These are phyloP conservation scores for Cryptomyrus ogoouensis DNA, from an alignment of 2,113 vertebrate species.

Conservation along the genomic window DNA sequence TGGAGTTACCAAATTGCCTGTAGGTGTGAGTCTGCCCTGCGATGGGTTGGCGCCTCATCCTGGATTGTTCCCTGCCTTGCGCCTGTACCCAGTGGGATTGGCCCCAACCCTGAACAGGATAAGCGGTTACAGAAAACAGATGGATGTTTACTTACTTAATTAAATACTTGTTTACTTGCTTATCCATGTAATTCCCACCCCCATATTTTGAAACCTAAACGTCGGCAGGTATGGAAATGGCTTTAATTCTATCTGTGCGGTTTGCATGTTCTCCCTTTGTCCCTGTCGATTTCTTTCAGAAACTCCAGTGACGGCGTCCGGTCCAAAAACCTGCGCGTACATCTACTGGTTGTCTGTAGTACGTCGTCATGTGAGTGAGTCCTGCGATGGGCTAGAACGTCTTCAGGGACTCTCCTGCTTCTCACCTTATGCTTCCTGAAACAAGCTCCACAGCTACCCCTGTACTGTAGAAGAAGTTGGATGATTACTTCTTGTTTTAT, in stretches of 20 bases:
- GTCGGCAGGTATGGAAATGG: not conserved
- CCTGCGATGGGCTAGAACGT: not conserved
- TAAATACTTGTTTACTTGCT: not conserved
- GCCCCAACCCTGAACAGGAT: not conserved
- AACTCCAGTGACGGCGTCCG: not conserved
- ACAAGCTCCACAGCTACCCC: not conserved
- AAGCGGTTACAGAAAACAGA: not conserved
- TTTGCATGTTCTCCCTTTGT: not conserved
- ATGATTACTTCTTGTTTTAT: not conserved
- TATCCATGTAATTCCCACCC: not conserved
- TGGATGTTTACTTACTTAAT: not conserved
- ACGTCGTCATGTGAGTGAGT: not conserved
- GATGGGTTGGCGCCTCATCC: not conserved
- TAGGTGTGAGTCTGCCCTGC: not conserved
- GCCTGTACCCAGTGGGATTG: not conserved
- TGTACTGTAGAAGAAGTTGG: not conserved
- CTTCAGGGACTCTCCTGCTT: not conserved
- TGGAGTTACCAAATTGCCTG: not conserved
- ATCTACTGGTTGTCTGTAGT: not conserved
- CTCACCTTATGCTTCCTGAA: not conserved
- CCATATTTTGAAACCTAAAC: not conserved
- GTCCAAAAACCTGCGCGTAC: not conserved
- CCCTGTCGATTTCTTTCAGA: not conserved
- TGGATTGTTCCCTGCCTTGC: not conserved
- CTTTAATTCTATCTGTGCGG: not conserved